Base-by-base conservation (phyloP, 2,888 invertebrate species). In the Eugnorisma glareosa region DNA sequence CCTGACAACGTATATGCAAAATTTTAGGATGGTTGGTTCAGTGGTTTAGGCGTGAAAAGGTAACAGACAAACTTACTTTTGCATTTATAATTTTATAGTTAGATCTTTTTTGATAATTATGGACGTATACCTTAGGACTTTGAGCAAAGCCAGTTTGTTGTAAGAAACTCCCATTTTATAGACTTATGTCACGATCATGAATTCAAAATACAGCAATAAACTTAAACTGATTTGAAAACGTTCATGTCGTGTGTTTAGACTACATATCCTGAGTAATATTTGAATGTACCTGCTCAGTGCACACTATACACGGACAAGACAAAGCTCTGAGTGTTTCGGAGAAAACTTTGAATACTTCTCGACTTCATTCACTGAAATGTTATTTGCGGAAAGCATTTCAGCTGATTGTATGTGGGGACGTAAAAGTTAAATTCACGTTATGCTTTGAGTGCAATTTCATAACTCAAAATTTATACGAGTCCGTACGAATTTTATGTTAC, bases 361-460 rank as follows among this genome's bases (percentile, higher is more conserved):
- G 54, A 43, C 67, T 64, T 59, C 40, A 67, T 67, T 48, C 66
- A 21, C n/a, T n/a, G 40, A 74, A 83, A 67, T 67, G 73, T 64
- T 82, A 73, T 74, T 73, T 77, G 70, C 40, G 31, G 37, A 70
- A 67, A 79, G 24, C 72, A 79, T 86, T 83, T 73, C 63, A 75
- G 72, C 48, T 76, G 86, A 75, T 72, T 74, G 68, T 75, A 72
- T 74, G 74, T 75, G 48, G 61, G 28, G 59, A 77, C 76, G 68
- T 80, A 75, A 68, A 86, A 68, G 72, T 79, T 79, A 73, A 77
- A 75, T 67, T 71, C 73, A 68, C 37, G 69, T 67, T 79, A 68
- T 63, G 69, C 74, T 74, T 57, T 64, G 63, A 79, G 74, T 80
- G 77, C 69, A 77, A 79, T 76, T 84, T 82, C 75, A 67, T 77